Base-by-base conservation (phyloP, 2,797 vertebrate genomes). In the Neosalanx taihuensis region DNA sequence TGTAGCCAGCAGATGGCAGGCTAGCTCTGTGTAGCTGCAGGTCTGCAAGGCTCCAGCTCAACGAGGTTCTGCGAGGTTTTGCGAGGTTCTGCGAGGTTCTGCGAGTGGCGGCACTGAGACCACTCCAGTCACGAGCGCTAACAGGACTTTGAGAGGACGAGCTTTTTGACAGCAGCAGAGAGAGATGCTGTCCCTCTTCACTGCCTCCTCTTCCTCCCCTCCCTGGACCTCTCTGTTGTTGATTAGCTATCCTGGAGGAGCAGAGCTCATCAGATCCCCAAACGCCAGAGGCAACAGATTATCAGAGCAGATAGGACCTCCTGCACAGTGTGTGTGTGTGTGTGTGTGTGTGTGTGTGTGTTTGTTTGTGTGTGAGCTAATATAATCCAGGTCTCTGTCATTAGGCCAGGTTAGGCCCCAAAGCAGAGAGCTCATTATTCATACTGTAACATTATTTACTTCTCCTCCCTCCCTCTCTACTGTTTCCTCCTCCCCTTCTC, bases 401-500 rank as follows among this genome's bases (percentile, higher is more conserved):
- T 89, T 89, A 91, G 81, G 87, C 82, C 79, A 85, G 84, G 70
- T 77, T 76, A 87, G 85, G 86, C 83, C 85, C 65, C 9, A 20
- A 81, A 72, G 33, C 83, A 84, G 74, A 80, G 84, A 76, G 82
- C 83, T 85, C 85, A 80, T 90, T 90, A 88, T 90, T 90, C 85
- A 88, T 87, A 88, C 88, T 87, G 83, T 87, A 88, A 88, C 82
- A 77, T 87, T 84, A 87, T 89, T 88, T 87, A 87, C 86, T 83
- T 84, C 77, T 84, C 66, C 64, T 60, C 53, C 20, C 13, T 31
- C 30, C 64, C 49, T 58, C 26, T 29, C 41, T 26, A 49, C 10
- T 46, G 13, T 6, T 20, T 31, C 3, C 31, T 7, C 63, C 18
- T 15, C 4, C 7, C 23, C 15, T 49, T 15, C 23, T 23, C 35